These are phyloP conservation scores for Aptenodytes forsteri DNA, from an alignment of 2,113 vertebrate species.

Conservation along the genomic window DNA sequence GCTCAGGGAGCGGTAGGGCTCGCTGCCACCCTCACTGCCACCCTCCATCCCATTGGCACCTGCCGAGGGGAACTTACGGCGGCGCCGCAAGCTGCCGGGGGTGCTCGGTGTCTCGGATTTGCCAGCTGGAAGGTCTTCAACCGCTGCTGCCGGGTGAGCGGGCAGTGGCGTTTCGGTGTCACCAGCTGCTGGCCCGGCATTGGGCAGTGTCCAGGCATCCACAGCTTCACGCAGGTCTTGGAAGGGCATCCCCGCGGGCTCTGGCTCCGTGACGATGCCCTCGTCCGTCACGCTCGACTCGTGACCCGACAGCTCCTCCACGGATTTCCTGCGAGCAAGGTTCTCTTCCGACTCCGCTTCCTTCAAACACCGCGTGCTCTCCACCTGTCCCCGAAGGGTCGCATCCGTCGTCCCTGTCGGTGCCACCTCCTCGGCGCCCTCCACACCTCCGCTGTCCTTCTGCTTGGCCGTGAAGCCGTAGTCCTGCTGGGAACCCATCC, in stretches of 20 bases:
- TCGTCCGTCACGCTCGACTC: slow-evolving; percentile 94
- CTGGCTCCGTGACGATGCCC: slow-evolving; percentile 93
- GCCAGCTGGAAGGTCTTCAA: slow-evolving; percentile 57
- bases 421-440: not conserved
- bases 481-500: slow-evolving; percentile 85
- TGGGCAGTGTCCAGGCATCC: slow-evolving; percentile 77
- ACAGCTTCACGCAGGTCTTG: slow-evolving; percentile 75
- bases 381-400: not conserved
- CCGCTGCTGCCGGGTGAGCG: not conserved
- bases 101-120: slow-evolving; percentile 81
- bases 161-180: not conserved
- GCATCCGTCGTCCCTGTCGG: not conserved
- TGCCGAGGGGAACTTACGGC: slow-evolving; percentile 87
- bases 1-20: slow-evolving; percentile 90
- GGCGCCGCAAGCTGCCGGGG: slow-evolving; percentile 83
- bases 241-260: slow-evolving; percentile 70
- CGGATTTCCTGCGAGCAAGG: slow-evolving; percentile 72
- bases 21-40: slow-evolving; percentile 71
- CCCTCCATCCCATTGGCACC: slow-evolving; percentile 83
- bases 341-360: slow-evolving; percentile 75
- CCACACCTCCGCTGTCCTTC: slow-evolving; percentile 72
- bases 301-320: slow-evolving; percentile 90
- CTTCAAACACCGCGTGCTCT: slow-evolving; percentile 38
- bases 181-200: not conserved
- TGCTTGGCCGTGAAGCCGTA: slow-evolving; percentile 48